These are phyloP conservation scores for Hesperophylax magnus DNA, from an alignment of 1,140 invertebrate species.

Conservation along the genomic window DNA sequence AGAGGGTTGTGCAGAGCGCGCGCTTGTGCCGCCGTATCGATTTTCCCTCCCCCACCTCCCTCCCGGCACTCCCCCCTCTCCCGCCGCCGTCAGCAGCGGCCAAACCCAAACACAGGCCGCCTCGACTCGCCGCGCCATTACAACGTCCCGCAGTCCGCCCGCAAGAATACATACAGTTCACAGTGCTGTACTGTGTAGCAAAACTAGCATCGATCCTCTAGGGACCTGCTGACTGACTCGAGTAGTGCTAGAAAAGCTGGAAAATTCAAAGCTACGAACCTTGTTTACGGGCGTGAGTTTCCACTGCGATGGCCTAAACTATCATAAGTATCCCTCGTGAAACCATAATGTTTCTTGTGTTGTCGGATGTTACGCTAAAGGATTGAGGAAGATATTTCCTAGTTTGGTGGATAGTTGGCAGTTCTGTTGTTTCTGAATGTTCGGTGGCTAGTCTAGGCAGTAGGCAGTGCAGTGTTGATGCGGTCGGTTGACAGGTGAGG, in stretches of 20 bases:
- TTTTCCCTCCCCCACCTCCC: conserved; percentile 60
- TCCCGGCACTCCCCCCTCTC: conserved; percentile 61
- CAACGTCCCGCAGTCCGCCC: background rate
- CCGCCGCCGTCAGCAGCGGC: conserved; percentile 1
- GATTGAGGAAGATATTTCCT: background rate
- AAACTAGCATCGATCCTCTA: background rate
- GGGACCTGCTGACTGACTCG: background rate
- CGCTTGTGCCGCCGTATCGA: conserved; percentile 29
- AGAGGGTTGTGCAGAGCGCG: background rate
- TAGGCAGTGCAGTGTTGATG: background rate
- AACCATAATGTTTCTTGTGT: too few species aligned
- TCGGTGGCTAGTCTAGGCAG: too few species aligned
- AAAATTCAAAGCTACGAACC: too few species aligned
- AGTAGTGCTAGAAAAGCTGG: background rate
- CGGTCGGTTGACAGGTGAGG: background rate
- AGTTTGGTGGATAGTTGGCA: background rate
- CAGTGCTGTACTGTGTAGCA: background rate
- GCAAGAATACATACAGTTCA: too few species aligned
- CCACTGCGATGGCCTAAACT: background rate
- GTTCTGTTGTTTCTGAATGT: too few species aligned
- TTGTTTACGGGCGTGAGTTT: background rate
- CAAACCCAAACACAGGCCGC: conserved; percentile 37
- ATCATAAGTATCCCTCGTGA: background rate
- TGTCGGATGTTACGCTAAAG: too few species aligned
- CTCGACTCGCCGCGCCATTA: conserved; percentile 16